Conservation (phyloP, 2,797 vertebrate genomes). For the Microtus agrestis region DNA sequence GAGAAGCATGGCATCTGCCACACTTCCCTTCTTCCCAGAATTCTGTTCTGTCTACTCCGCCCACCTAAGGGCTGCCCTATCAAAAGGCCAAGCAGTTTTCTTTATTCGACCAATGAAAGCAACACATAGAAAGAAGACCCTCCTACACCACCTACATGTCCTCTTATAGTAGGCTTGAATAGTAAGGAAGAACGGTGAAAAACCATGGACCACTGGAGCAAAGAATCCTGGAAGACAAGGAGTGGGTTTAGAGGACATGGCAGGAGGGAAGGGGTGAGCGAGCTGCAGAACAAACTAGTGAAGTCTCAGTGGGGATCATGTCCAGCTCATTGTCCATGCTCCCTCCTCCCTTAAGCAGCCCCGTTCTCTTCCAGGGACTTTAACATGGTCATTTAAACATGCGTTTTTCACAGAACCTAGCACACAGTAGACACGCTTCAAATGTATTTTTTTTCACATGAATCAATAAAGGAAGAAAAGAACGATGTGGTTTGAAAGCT, state of each 20-base stretch:
- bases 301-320: rapidly evolving
- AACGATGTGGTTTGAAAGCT: constrained; percentile 25
- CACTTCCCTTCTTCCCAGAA: no score
- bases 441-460: constrained; percentile 12
- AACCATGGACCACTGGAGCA: neutral
- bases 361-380: neutral
- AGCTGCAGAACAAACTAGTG: neutral
- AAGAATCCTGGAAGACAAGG: no score
- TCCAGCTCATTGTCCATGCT: neutral
- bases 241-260: no score
- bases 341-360: rapidly evolving
- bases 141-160: neutral
- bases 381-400: rapidly evolving
- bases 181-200: no score
- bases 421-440: neutral
- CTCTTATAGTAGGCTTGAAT: neutral
- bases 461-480: constrained; percentile 48
- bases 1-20: no score
- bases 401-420: neutral
- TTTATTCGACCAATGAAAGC: no score
- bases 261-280: rapidly evolving
- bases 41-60: no score
- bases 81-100: no score
- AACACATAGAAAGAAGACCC: no score
- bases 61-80: no score